phyloP scores from a whole-genome alignment of 2,113 vertebrate genomes.

The Chamaetylas fuelleborni region DNA sequence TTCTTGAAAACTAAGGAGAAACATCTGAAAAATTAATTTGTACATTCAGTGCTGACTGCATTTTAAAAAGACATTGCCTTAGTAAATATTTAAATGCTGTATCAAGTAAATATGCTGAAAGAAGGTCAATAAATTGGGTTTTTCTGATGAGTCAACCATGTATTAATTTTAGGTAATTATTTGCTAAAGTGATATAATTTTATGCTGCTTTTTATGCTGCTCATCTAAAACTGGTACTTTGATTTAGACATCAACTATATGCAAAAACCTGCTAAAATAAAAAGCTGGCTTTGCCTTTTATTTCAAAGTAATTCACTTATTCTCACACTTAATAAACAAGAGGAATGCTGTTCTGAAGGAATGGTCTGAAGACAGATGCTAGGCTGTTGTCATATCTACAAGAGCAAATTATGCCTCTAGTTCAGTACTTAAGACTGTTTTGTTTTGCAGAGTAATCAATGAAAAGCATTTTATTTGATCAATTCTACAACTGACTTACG shows the following conservation, averaged over 20 bases:
- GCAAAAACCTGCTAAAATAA: not conserved
- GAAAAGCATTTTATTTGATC: not conserved
- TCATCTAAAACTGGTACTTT: not conserved
- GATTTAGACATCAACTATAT: not conserved
- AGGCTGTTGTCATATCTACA: not conserved
- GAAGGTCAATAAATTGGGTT: not conserved
- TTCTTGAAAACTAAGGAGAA: not conserved
- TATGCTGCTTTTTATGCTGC: not conserved
- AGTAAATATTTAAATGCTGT: not conserved
- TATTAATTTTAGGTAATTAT: not conserved
- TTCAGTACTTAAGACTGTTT: not conserved
- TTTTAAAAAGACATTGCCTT: not conserved
- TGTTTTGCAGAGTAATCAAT: not conserved
- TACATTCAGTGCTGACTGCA: not conserved
- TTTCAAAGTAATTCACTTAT: not conserved
- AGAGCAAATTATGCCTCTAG: not conserved
- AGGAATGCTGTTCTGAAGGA: not conserved
- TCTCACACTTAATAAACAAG: not conserved
- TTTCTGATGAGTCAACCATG: not conserved
- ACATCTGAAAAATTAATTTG: not conserved
- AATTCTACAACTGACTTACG: constrained; percentile 72
- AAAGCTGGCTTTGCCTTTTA: not conserved
- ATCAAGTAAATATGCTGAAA: not conserved
- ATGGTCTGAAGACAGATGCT: not conserved
- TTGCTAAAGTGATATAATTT: not conserved